Evolutionary conservation across 30 jellyfish, hydroid and myxozoan genomes (phyloP).

Genomic region (Chironex yamaguchii): DNA sequence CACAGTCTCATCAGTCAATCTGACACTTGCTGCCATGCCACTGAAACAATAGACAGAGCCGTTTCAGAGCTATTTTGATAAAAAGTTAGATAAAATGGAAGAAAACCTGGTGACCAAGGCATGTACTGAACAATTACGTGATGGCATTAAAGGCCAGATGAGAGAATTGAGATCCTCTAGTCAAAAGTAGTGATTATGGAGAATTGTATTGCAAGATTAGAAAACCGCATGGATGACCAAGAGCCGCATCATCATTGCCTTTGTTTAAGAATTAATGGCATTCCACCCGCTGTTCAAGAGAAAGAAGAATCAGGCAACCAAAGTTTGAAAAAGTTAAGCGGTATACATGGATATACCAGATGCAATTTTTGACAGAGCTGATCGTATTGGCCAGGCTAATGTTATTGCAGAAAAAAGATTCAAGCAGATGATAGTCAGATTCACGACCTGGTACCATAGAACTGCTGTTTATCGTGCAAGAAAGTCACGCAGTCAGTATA

Average conservation of each 20-base stretch:
- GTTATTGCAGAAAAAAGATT: neutral
- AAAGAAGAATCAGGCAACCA: constrained; percentile 28
- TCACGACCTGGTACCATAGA: constrained; percentile 28
- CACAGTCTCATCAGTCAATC: constrained; percentile 33
- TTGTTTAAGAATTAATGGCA: constrained; percentile 40
- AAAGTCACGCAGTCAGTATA: neutral
- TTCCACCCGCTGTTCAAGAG: constrained; percentile 42
- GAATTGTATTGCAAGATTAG: constrained; percentile 28
- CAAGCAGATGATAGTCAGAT: constrained; percentile 52
- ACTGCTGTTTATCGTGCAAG: constrained; percentile 18
- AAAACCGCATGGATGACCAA: constrained; percentile 49
- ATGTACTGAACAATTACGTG: neutral
- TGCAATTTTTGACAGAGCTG: constrained; percentile 66
- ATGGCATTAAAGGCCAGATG: too few species aligned
- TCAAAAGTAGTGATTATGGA: constrained; percentile 31
- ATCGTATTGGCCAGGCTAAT: constrained; percentile 34
- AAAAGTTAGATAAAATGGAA: constrained; percentile 42
- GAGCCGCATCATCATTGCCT: constrained; percentile 50
- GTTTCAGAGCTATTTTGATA: constrained; percentile 39
- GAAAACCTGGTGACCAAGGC: constrained; percentile 44
- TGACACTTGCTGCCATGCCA: constrained; percentile 50
- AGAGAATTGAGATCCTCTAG: too few species aligned
- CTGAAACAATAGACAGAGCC: constrained; percentile 55
- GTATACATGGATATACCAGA: constrained; percentile 37
- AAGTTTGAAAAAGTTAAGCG: constrained; percentile 22